A percentile compares a stretch with the other conserved stretches of the same genome.
phyloP scores from a whole-genome alignment of 2,888 invertebrate species.

The Parnassius smintheus region DNA sequence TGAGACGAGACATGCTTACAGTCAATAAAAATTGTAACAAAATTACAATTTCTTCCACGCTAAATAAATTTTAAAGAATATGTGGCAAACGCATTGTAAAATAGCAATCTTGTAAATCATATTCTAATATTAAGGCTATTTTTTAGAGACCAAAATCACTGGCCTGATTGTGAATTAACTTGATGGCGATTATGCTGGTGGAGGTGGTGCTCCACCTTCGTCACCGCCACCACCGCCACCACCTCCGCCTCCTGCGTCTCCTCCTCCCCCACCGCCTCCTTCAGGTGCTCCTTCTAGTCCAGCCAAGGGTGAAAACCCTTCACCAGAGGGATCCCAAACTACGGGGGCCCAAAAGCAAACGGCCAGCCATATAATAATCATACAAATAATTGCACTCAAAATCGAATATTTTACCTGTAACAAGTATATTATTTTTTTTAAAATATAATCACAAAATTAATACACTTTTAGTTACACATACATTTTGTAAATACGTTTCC shows the following conservation, averaged over 20 bases:
- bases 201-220: background rate
- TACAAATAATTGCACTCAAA: constrained; percentile 41
- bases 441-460: too few species aligned
- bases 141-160: too few species aligned
- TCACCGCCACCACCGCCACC: background rate
- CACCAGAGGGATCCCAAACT: constrained; percentile 35
- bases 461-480: too few species aligned
- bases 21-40: background rate
- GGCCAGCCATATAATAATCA: constrained; percentile 38
- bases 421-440: background rate
- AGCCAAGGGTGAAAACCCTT: constrained; percentile 28
- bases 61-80: constrained; percentile 2
- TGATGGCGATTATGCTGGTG: too few species aligned
- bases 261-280: background rate
- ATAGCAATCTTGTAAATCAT: background rate
- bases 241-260: background rate
- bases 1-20: background rate
- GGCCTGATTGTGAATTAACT: too few species aligned
- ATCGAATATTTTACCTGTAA: constrained; percentile 47
- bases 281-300: constrained; percentile 5
- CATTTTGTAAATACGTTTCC: too few species aligned
- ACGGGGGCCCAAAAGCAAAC: constrained; percentile 38
- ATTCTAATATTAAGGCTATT: too few species aligned
- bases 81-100: background rate
- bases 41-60: background rate